Conservation (phyloP, 2,888 invertebrate species). For the Marasmarcha lunaedactyla region DNA sequence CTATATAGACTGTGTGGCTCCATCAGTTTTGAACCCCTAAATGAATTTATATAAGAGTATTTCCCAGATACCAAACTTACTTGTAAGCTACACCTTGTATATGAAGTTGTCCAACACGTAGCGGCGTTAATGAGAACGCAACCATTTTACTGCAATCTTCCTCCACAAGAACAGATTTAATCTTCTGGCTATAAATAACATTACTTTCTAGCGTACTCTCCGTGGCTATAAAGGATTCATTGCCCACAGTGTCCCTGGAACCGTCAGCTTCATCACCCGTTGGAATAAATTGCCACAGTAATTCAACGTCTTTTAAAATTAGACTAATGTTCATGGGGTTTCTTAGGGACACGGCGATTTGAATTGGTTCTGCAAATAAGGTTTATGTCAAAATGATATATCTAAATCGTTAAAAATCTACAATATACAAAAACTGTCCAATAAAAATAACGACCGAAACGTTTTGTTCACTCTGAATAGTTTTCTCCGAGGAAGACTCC, state of each 20-base stretch:
- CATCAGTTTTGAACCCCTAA: too few species aligned
- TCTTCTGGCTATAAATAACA: conserved; percentile 68
- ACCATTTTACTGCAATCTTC: conserved; percentile 73
- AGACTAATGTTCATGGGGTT: conserved; percentile 83
- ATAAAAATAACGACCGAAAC: too few species aligned
- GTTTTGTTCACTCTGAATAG: too few species aligned
- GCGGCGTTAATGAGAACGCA: conserved; percentile 79
- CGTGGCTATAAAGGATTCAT: conserved; percentile 39
- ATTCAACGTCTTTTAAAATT: conserved; percentile 75
- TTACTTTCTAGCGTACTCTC: conserved; percentile 35
- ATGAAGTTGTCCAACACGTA: conserved; percentile 77
- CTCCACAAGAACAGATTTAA: conserved; percentile 67
- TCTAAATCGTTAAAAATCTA: too few species aligned
- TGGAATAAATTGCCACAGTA: conserved; percentile 77
- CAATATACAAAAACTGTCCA: not conserved
- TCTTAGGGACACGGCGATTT: conserved; percentile 79
- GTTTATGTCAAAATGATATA: too few species aligned
- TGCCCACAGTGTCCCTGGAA: conserved; percentile 26
- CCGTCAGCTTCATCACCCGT: conserved; percentile 25
- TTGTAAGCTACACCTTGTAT: conserved; percentile 81
- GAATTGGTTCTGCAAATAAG: conserved; percentile 78
- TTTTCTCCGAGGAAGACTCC: too few species aligned
- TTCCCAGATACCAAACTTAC: conserved; percentile 49
- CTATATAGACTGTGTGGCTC: too few species aligned
- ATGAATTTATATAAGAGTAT: too few species aligned